Evolutionary conservation across 2,113 vertebrate species (phyloP).

Genomic region (Tychaedon coryphoeus): DNA sequence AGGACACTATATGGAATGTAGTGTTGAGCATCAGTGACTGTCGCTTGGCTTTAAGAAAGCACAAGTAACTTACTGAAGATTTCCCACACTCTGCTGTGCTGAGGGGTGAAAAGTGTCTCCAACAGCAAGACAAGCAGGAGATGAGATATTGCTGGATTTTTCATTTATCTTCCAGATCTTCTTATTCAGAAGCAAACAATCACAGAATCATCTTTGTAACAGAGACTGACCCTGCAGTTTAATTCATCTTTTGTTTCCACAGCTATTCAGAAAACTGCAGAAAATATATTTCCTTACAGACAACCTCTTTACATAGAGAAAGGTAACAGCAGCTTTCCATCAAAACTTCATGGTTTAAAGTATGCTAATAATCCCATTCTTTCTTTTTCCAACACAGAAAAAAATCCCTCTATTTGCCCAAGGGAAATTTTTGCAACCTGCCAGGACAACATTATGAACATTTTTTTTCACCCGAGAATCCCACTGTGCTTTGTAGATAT

Average conservation of each 20-base stretch:
- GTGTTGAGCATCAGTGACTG: not conserved
- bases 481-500: not conserved
- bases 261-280: not conserved
- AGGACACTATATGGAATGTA: not conserved
- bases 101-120: not conserved
- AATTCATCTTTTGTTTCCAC: not conserved
- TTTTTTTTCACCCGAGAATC: not conserved
- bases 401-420: not conserved
- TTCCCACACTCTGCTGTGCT: not conserved
- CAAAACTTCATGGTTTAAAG: not conserved
- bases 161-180: not conserved
- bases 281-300: not conserved
- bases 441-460: not conserved
- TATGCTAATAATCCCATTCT: not conserved
- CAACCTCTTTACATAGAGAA: not conserved
- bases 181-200: not conserved
- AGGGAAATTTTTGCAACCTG: not conserved
- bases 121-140: not conserved
- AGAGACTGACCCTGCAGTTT: not conserved
- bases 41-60: not conserved
- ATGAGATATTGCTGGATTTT: not conserved
- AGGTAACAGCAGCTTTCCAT: not conserved
- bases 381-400: not conserved
- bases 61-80: not conserved
- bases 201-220: not conserved